These are phyloP conservation scores for Acrocephalus kingi DNA, from an alignment of 2,113 vertebrate species.

Conservation along the genomic window DNA sequence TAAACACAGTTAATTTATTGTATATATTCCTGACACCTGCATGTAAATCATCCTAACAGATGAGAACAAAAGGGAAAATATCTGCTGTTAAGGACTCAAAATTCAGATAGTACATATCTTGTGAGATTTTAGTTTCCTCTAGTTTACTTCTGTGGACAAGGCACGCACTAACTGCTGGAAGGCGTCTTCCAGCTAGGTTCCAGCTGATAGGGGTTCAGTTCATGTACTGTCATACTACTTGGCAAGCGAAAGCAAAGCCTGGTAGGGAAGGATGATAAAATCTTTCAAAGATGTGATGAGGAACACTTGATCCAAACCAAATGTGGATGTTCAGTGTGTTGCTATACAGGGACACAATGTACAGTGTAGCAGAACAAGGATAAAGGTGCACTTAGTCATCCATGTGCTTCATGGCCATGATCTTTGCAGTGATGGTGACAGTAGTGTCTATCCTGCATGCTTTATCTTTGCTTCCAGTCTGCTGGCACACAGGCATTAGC, in stretches of 20 bases:
- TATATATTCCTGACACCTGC: not conserved
- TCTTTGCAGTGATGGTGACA: not conserved
- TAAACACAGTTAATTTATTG: not conserved
- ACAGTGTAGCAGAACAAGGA: not conserved
- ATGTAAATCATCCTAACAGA: not conserved
- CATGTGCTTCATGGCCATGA: accelerated
- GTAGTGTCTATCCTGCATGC: not conserved
- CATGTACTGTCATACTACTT: not conserved
- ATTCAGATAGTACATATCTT: not conserved
- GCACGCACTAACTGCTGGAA: not conserved
- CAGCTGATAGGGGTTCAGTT: not conserved
- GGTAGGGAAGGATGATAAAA: not conserved
- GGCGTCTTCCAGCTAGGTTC: not conserved
- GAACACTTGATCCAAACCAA: not conserved
- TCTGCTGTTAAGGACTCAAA: not conserved
- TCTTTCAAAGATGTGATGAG: not conserved
- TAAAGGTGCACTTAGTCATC: not conserved
- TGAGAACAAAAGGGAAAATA: not conserved
- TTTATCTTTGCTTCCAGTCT: not conserved
- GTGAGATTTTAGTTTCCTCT: not conserved
- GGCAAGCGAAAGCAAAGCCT: not conserved
- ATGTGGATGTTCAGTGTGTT: not conserved
- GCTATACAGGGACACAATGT: accelerated
- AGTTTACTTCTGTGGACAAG: not conserved
- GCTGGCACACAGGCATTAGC: accelerated